Conservation (phyloP, 2,888 invertebrate species). For the Limulus polyphemus region DNA sequence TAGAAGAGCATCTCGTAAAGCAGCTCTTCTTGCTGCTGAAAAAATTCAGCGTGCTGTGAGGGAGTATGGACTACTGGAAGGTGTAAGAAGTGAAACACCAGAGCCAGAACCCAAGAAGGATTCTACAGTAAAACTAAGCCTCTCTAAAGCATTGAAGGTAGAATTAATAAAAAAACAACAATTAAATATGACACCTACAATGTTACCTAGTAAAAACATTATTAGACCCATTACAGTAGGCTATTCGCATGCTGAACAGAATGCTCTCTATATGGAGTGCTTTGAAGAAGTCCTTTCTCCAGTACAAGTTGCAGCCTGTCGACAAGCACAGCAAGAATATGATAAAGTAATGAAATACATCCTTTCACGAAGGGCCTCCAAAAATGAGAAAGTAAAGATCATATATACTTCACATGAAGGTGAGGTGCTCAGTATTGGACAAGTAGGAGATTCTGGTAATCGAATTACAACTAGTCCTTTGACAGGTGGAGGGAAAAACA, state of each 20-base stretch:
- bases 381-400: too few relatives aligned
- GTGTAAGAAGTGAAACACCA: neutral
- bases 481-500: too few relatives aligned
- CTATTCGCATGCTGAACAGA: neutral
- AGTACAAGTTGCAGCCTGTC: slow-evolving; percentile 49
- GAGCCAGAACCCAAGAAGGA: neutral
- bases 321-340: slow-evolving; percentile 53
- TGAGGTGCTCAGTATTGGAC: too few relatives aligned
- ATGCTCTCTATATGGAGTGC: slow-evolving; percentile 45
- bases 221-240: neutral
- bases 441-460: too few relatives aligned
- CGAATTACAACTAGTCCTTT: too few relatives aligned
- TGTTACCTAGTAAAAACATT: too few relatives aligned
- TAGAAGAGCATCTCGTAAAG: slow-evolving; percentile 15
- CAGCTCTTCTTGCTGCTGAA: slow-evolving; percentile 16
- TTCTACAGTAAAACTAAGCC: neutral
- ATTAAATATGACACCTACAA: too few relatives aligned
- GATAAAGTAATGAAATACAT: slow-evolving; percentile 18
- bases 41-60: slow-evolving; percentile 16
- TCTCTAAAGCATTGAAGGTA: too few relatives aligned
- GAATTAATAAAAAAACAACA: too few relatives aligned
- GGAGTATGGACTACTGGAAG: slow-evolving; percentile 1
- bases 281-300: slow-evolving; percentile 57
- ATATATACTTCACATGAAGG: too few relatives aligned
- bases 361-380: too few relatives aligned